phyloP scores from a whole-genome alignment of 2,113 vertebrate genomes.

The Pagrus major region DNA sequence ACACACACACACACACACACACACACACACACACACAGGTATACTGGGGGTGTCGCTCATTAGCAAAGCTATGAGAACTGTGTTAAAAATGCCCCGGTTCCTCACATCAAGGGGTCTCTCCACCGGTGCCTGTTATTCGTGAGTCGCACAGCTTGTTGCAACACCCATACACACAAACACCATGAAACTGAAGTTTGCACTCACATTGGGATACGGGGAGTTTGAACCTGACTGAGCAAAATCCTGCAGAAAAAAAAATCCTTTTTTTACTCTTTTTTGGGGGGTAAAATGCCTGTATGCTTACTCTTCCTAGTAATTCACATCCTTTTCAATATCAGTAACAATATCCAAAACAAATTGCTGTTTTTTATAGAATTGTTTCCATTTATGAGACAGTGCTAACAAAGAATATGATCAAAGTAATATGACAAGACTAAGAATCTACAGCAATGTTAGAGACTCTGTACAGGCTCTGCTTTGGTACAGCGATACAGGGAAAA shows the following conservation, averaged over 20 bases:
- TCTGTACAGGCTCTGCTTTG: neutral
- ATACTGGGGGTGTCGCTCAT: slow-evolving; percentile 47
- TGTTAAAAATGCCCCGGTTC: slow-evolving; percentile 24
- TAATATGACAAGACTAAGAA: too few species aligned
- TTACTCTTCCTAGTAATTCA: neutral
- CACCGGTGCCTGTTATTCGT: slow-evolving; percentile 27
- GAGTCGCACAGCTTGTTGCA: slow-evolving; percentile 31
- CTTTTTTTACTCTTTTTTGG: neutral
- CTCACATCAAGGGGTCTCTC: slow-evolving; percentile 39
- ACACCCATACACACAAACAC: slow-evolving; percentile 1
- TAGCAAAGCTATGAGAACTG: slow-evolving; percentile 50
- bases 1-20: slow-evolving; percentile 1
- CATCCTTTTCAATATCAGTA: neutral
- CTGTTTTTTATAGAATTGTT: neutral
- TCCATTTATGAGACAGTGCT: neutral
- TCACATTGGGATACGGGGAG: neutral
- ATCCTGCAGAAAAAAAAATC: neutral
- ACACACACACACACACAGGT: too few species aligned
- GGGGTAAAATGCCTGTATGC: too few species aligned
- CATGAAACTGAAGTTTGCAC: slow-evolving; percentile 3
- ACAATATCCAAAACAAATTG: neutral
- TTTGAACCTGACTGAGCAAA: neutral
- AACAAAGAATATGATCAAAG: neutral
- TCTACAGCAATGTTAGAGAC: neutral
- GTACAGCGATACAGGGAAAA: neutral